A percentile compares a stretch with the other conserved stretches of the same genome.
phyloP scores from a whole-genome alignment of 2,797 vertebrate genomes.

The Pampus argenteus region DNA sequence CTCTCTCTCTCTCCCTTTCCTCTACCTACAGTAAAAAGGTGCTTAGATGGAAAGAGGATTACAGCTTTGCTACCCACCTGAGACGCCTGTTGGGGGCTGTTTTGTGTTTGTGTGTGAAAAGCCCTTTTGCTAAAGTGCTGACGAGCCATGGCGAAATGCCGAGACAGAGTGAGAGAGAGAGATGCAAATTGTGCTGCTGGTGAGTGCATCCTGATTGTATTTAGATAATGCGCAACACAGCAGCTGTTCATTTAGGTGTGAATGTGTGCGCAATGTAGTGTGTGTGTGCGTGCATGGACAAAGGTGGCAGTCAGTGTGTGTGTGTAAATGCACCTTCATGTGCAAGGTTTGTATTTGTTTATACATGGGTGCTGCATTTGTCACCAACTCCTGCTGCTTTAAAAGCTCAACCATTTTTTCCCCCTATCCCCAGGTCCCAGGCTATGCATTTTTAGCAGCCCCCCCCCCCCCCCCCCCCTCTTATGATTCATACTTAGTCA shows the following conservation, averaged over 20 bases:
- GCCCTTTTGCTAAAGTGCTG: conserved; percentile 81
- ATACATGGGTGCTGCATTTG: conserved; percentile 8
- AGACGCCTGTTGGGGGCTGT: conserved; percentile 77
- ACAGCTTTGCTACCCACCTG: conserved; percentile 78
- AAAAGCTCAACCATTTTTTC: conserved; percentile 27
- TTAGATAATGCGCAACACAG: conserved; percentile 75
- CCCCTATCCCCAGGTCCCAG: conserved; percentile 34
- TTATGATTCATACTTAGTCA: conserved; percentile 23
- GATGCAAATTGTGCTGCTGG: conserved; percentile 75
- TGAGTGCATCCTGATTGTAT: conserved; percentile 75
- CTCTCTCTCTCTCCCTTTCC: conserved; percentile 37
- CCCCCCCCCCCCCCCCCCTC: no score
- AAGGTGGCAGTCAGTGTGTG: conserved; percentile 3
- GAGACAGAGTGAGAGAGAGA: conserved; percentile 59
- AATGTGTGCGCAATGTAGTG: conserved; percentile 14
- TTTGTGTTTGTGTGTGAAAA: conserved; percentile 81
- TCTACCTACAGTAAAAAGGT: conserved; percentile 73
- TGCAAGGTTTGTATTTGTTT: conserved; percentile 11
- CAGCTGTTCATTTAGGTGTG: conserved; percentile 68
- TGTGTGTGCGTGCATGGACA: not conserved
- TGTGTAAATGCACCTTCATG: conserved; percentile 10
- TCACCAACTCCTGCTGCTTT: conserved; percentile 24
- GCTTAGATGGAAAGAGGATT: conserved; percentile 82
- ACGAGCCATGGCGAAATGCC: conserved; percentile 73
- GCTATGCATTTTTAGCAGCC: conserved; percentile 49